Evolutionary conservation across 2,888 invertebrate genomes (phyloP).

Genomic region (Trachelus iudaicus): DNA sequence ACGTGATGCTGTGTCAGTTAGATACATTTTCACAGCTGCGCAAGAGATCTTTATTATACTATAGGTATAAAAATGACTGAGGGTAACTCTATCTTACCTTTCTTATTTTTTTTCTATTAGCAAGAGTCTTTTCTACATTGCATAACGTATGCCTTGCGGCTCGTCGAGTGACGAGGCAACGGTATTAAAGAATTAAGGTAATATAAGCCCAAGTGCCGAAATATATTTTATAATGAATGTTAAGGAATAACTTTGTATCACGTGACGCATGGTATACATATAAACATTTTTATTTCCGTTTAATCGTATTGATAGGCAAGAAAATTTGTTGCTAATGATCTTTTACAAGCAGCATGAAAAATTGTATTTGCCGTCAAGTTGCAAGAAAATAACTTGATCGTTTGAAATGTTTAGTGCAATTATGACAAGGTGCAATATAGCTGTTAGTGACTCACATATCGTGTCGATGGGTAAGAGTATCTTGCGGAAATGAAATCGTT

Average conservation of each 20-base stretch:
- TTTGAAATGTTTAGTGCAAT: not conserved
- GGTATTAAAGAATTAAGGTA: not conserved
- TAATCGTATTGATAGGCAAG: not conserved
- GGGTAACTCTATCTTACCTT: not conserved
- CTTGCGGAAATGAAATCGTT: not conserved
- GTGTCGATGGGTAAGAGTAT: not conserved
- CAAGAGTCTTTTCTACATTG: not conserved
- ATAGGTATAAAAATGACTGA: not conserved
- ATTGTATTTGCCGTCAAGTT: not conserved
- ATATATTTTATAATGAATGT: not conserved
- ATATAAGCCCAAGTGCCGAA: not conserved
- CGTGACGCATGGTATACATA: not conserved
- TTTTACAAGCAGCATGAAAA: not conserved
- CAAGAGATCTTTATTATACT: not conserved
- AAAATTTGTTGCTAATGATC: not conserved
- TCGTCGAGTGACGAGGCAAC: not conserved
- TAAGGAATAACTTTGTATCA: not conserved
- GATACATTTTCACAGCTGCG: not conserved
- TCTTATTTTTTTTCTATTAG: not conserved
- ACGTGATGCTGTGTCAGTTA: not conserved
- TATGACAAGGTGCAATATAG: not conserved
- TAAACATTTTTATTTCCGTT: not conserved
- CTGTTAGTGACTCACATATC: not conserved
- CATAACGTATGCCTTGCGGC: not conserved
- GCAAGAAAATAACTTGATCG: not conserved